Evolutionary conservation across 2,888 invertebrate species (phyloP).

Genomic region (Dimorphilus gyrociliatus): DNA sequence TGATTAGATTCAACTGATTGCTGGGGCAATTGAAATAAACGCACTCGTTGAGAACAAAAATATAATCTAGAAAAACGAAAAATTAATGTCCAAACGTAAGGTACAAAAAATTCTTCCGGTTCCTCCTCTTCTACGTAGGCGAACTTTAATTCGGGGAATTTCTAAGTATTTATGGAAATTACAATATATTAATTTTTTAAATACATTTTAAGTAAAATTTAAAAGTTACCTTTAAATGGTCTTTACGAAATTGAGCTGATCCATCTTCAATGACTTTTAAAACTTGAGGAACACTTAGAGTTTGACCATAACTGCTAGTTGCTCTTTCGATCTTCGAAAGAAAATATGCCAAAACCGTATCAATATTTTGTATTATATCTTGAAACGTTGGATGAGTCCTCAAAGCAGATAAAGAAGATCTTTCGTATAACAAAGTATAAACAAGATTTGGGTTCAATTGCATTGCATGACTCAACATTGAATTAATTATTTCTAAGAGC

Average conservation of each 20-base stretch:
- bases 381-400: slow-evolving; percentile 73
- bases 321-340: slow-evolving; percentile 4
- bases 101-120: slow-evolving; percentile 97
- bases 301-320: slow-evolving; percentile 44
- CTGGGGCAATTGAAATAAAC: slow-evolving; percentile 26
- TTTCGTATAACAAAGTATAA: slow-evolving; percentile 88
- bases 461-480: slow-evolving; percentile 71
- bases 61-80: slow-evolving; percentile 43
- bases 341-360: no score
- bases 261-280: slow-evolving; percentile 73
- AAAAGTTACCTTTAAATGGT: slow-evolving; percentile 72
- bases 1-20: no score
- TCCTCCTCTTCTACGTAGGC: slow-evolving; percentile 97
- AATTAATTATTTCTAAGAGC: slow-evolving; percentile 92
- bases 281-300: slow-evolving; percentile 70
- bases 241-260: slow-evolving; percentile 79
- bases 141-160: slow-evolving; percentile 95
- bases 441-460: slow-evolving; percentile 75
- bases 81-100: slow-evolving; percentile 92
- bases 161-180: slow-evolving; percentile 45
- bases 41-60: slow-evolving; percentile 35
- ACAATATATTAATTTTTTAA: not conserved
- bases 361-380: slow-evolving; percentile 78
- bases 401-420: no score
- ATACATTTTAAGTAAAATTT: not conserved